These are phyloP conservation scores for Caenorhabditis remanei DNA, from an alignment of 1,140 invertebrate species.

Conservation along the genomic window DNA sequence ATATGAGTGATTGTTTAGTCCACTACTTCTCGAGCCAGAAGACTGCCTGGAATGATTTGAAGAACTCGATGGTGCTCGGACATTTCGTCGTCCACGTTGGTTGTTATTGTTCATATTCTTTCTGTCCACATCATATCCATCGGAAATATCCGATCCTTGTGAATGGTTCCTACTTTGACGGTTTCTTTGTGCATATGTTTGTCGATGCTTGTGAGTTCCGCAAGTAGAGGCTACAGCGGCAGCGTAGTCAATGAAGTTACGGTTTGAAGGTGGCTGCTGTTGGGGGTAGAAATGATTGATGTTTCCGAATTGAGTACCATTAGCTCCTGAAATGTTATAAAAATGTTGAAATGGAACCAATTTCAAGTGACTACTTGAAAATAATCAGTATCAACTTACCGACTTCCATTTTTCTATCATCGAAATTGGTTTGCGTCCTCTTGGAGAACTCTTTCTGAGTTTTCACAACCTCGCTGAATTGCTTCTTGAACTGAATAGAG, in stretches of 20 bases:
- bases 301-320: neutral
- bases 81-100: neutral
- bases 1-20: neutral
- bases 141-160: constrained; percentile 5
- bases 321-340: no score
- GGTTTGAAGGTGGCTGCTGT: neutral
- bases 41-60: neutral
- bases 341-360: no score
- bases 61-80: constrained; percentile 6
- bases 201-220: constrained; percentile 6
- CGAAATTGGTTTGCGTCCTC: constrained; percentile 17
- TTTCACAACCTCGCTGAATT: constrained; percentile 31
- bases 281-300: constrained; percentile 2
- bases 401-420: neutral
- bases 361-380: no score
- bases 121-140: neutral
- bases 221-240: neutral
- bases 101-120: neutral
- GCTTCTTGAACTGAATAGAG: constrained; percentile 18
- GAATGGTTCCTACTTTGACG: constrained; percentile 18
- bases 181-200: neutral
- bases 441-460: neutral
- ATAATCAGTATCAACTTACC: neutral
- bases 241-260: neutral
- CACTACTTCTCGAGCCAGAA: constrained; percentile 5